Evolutionary conservation across 2,797 vertebrate species (phyloP), one percentile per base, ranked within the genome.

Genomic region (Gymnocypris eckloni): DNA sequence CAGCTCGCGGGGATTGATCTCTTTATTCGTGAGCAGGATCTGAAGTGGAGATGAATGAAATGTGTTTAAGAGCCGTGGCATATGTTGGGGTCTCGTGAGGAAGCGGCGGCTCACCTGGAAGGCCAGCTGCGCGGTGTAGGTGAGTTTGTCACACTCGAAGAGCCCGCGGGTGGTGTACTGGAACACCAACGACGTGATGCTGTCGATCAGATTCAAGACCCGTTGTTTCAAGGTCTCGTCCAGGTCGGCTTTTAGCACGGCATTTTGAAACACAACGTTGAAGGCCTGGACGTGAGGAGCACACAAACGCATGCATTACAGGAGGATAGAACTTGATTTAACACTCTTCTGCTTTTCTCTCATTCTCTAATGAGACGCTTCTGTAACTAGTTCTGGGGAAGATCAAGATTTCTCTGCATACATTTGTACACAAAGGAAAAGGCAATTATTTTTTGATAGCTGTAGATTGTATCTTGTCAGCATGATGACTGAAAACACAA

Each of bases 101-200:
- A 54, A 22, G 66, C 3, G 81, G 28, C 39, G 25, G n/a, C 79
- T 84, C 93, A 97, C 96, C 96, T 97, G 97, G 91, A 97, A 97
- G 84, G 96, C 93, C 61, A 97, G 91, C 91, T 97, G 97, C 43
- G 96, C 92, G 0, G 91, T 95, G 91, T 95, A 97, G 54, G 93
- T 97, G 86, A 97, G 90, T 79, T 97, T 98, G 92, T 99, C 97
- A 72, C 96, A 95, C 92, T 99, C 97, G 18, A 99, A 99, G 87
- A 99, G 96, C n/a, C 97, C 97, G 0, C 97, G 95, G 71, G 95
- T 95, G 7, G 98, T 98, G 88, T 98, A 98, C 92, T 98, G 97
- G 93, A 97, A 99, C 70, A 96, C 94, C 0, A 96, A 97, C 91
- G 96, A 97, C 28, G 98, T 99, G 92, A 99, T 96, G 95, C 95